phyloP scores from a whole-genome alignment of 2,888 invertebrate genomes.

The Invenusta paracnida region DNA sequence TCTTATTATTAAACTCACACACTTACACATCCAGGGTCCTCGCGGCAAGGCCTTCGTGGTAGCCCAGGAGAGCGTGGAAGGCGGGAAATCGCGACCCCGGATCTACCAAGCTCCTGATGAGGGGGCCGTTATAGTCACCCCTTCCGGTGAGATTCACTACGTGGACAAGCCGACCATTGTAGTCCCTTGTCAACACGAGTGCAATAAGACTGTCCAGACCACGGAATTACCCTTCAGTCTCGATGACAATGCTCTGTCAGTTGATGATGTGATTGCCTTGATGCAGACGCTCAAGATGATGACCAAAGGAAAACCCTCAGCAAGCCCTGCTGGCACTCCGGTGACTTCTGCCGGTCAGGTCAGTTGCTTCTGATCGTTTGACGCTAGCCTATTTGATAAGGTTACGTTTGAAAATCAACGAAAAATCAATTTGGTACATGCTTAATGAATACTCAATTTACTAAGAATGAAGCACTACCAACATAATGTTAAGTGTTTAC shows the following conservation, averaged over 20 bases:
- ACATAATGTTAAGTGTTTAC: too few relatives aligned
- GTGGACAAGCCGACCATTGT: neutral
- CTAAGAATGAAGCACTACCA: too few relatives aligned
- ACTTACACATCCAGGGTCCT: too few relatives aligned
- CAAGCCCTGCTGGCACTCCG: too few relatives aligned
- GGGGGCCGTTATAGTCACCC: neutral
- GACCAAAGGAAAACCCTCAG: too few relatives aligned
- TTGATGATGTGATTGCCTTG: neutral
- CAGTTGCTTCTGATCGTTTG: neutral
- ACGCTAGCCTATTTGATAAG: too few relatives aligned
- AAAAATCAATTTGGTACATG: too few relatives aligned
- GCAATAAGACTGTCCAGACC: neutral
- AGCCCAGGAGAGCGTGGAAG: neutral
- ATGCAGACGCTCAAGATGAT: constrained; percentile 1
- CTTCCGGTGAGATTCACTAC: neutral
- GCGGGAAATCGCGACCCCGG: neutral
- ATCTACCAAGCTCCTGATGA: neutral
- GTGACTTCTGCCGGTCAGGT: neutral
- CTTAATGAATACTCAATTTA: too few relatives aligned
- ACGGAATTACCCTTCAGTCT: neutral
- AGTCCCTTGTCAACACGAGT: neutral
- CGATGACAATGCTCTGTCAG: neutral
- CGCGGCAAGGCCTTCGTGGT: neutral
- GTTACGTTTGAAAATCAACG: too few relatives aligned
- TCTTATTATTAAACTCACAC: too few relatives aligned